Percentiles rank a stretch among this genome's conserved stretches.
These are phyloP conservation scores for Pseudochirops cupreus DNA, from an alignment of 2,797 vertebrate genomes.

Conservation along the genomic window DNA sequence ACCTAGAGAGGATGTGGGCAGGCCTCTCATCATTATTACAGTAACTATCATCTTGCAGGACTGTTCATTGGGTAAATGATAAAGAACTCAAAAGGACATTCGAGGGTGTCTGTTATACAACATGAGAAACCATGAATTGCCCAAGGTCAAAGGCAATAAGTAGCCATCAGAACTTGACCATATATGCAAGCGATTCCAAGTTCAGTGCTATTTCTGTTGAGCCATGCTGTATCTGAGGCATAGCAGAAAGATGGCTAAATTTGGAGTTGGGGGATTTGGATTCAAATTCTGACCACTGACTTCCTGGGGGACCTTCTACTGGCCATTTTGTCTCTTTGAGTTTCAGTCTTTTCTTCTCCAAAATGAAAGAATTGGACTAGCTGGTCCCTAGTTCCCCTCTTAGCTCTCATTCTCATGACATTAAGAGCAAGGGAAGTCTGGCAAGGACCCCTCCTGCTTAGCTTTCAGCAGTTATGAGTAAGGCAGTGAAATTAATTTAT, in stretches of 20 bases:
- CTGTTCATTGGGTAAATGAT: background rate
- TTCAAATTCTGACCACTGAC: background rate
- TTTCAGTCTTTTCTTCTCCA: background rate
- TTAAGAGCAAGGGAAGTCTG: conserved; percentile 50
- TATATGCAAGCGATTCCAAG: background rate
- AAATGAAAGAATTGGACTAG: background rate
- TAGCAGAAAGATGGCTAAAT: background rate
- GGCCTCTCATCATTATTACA: background rate
- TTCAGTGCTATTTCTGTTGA: background rate
- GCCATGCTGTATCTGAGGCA: background rate
- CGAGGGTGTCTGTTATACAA: background rate
- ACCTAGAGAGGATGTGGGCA: background rate
- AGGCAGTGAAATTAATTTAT: conserved; percentile 73
- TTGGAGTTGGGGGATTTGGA: background rate
- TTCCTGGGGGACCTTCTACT: background rate
- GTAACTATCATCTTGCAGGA: background rate
- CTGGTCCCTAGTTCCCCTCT: background rate
- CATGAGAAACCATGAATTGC: background rate
- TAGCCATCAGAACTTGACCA: background rate
- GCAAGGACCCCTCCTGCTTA: conserved; percentile 54
- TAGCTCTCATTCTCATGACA: conserved; percentile 9
- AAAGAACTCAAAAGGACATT: background rate
- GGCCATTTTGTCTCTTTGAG: background rate
- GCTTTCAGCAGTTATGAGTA: conserved; percentile 66
- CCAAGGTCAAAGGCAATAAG: background rate